Conservation (phyloP, 2,113 vertebrate species). For the Mugil cephalus region DNA sequence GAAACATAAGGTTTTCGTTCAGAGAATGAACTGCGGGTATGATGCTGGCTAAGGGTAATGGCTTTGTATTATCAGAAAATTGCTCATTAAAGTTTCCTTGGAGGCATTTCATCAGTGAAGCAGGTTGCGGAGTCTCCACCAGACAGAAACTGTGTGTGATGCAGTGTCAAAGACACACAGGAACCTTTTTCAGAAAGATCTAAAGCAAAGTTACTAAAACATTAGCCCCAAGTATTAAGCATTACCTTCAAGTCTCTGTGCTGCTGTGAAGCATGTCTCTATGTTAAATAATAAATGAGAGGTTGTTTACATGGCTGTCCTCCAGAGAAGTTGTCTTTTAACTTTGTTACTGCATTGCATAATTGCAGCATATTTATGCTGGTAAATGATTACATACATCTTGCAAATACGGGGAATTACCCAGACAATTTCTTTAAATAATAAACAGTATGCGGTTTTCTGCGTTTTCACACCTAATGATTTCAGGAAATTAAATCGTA, state of each 20-base stretch:
- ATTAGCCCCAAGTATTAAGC: slow-evolving; percentile 29
- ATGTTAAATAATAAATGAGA: slow-evolving; percentile 59
- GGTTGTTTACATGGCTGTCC: slow-evolving; percentile 56
- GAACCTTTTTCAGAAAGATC: slow-evolving; percentile 35
- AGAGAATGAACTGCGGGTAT: slow-evolving; percentile 34
- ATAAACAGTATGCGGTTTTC: background rate
- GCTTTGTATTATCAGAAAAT: slow-evolving; percentile 67
- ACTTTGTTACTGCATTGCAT: slow-evolving; percentile 39
- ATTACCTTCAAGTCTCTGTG: slow-evolving; percentile 44
- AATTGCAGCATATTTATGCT: slow-evolving; percentile 38
- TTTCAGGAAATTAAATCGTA: background rate
- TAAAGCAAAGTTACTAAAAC: slow-evolving; percentile 47
- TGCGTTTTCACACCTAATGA: background rate
- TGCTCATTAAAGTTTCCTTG: slow-evolving; percentile 60
- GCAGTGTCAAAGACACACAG: slow-evolving; percentile 20
- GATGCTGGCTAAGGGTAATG: slow-evolving; percentile 50
- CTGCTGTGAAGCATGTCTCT: slow-evolving; percentile 26
- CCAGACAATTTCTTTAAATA: slow-evolving; percentile 24
- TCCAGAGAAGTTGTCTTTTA: slow-evolving; percentile 48
- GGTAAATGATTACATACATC: slow-evolving; percentile 28
- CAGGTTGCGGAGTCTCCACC: slow-evolving; percentile 27
- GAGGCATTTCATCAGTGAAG: slow-evolving; percentile 61
- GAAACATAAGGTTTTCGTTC: slow-evolving; percentile 28
- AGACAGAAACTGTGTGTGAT: slow-evolving; percentile 32
- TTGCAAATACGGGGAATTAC: slow-evolving; percentile 15